Conservation (phyloP, 2,888 invertebrate genomes). For the Dichetophora obliterata region DNA sequence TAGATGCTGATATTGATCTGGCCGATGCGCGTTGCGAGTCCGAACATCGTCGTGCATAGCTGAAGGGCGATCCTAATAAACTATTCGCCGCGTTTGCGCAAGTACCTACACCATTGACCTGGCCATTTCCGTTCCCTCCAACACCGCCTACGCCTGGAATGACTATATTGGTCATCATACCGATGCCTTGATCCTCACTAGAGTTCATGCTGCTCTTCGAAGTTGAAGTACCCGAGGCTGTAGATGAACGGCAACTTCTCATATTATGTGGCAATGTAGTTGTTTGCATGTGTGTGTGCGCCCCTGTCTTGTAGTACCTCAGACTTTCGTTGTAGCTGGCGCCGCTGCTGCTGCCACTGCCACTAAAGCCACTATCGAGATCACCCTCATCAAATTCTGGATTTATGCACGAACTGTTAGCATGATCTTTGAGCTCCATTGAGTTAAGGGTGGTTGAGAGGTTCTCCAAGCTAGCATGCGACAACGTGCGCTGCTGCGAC, state of each 20-base stretch:
- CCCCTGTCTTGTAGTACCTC: slow-evolving; percentile 71
- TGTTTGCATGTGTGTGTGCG: slow-evolving; percentile 54
- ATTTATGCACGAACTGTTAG: slow-evolving; percentile 66
- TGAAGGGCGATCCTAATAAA: slow-evolving; percentile 62
- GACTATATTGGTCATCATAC: slow-evolving; percentile 55
- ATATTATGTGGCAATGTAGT: slow-evolving; percentile 66
- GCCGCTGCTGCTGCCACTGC: slow-evolving; percentile 80
- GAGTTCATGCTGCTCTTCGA: slow-evolving; percentile 70
- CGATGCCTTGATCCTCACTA: slow-evolving; percentile 67
- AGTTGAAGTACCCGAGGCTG: slow-evolving; percentile 68
- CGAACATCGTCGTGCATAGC: slow-evolving; percentile 64
- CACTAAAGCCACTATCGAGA: slow-evolving; percentile 82
- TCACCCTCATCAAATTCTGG: slow-evolving; percentile 72
- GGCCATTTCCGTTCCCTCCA: slow-evolving; percentile 20
- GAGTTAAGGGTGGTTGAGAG: slow-evolving; percentile 67
- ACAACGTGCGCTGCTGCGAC: slow-evolving; percentile 58
- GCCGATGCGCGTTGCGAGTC: slow-evolving; percentile 66
- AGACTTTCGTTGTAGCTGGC: slow-evolving; percentile 85
- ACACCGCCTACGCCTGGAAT: slow-evolving; percentile 13
- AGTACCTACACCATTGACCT: slow-evolving; percentile 34
- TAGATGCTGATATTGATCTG: slow-evolving; percentile 56
- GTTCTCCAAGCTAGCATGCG: slow-evolving; percentile 67
- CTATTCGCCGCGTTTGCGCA: slow-evolving; percentile 21
- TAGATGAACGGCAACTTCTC: slow-evolving; percentile 68
- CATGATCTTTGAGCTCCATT: slow-evolving; percentile 69